Evolutionary conservation across 2,113 vertebrate species (phyloP).

Genomic region (Tamias sibiricus): DNA sequence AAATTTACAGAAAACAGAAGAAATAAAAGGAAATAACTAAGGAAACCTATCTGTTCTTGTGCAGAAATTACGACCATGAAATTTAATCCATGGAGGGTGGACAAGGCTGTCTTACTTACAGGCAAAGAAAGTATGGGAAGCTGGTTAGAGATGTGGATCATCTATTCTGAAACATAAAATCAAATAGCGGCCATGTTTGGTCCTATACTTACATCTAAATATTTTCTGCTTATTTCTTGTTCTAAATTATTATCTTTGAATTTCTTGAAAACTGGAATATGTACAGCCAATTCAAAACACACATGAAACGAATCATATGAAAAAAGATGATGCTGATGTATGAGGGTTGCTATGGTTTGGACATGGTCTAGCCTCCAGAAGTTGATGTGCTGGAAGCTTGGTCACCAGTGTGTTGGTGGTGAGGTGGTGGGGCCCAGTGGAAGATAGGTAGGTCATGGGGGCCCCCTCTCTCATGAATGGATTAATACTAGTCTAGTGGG

Average conservation of each 20-base stretch:
- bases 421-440: no score
- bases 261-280: neutral
- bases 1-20: conserved; percentile 31
- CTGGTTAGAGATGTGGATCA: neutral
- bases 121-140: neutral
- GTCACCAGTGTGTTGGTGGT: no score
- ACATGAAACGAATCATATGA: neutral
- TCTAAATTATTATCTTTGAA: conserved; percentile 16
- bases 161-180: neutral
- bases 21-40: neutral
- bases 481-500: neutral
- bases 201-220: neutral
- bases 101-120: neutral
- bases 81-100: neutral
- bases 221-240: neutral
- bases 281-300: neutral
- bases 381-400: neutral
- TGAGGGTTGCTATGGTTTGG: neutral
- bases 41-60: neutral
- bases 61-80: neutral
- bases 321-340: neutral
- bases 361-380: neutral
- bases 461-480: neutral
- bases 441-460: neutral
- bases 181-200: neutral